Evolutionary conservation across 2,113 vertebrate species (phyloP).

Genomic region (Chaetops frenatus): DNA sequence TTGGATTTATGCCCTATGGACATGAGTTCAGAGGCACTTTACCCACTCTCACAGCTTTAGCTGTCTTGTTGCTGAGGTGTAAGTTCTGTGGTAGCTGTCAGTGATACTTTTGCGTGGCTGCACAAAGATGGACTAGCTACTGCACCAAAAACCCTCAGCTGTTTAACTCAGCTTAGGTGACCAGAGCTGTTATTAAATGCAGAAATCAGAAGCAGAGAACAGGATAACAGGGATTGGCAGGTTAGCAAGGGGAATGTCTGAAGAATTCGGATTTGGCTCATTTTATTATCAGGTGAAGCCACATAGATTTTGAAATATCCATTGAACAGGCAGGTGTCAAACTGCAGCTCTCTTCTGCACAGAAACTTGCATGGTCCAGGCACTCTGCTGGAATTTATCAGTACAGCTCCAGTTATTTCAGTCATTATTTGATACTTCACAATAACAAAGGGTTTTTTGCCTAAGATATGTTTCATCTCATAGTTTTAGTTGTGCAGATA

Average conservation of each 20-base stretch:
- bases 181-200: background rate
- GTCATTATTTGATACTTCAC: background rate
- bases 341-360: background rate
- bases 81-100: background rate
- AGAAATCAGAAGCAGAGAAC: background rate
- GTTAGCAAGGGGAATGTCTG: background rate
- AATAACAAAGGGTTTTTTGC: background rate
- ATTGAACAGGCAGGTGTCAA: background rate
- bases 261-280: background rate
- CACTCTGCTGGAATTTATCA: rapidly evolving
- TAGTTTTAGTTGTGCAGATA: background rate
- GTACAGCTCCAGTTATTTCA: background rate
- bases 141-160: rapidly evolving
- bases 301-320: background rate
- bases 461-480: background rate
- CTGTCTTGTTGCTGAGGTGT: background rate
- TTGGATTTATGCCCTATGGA: constrained; percentile 20
- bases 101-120: background rate
- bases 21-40: background rate
- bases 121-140: background rate
- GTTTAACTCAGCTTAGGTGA: background rate
- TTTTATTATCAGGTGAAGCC: background rate
- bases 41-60: background rate
- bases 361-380: background rate
- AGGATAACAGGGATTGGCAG: background rate